Percentiles rank a stretch among this genome's conserved stretches.
phyloP scores from a whole-genome alignment of 2,113 vertebrate species.

The Microcebus jonahi region DNA sequence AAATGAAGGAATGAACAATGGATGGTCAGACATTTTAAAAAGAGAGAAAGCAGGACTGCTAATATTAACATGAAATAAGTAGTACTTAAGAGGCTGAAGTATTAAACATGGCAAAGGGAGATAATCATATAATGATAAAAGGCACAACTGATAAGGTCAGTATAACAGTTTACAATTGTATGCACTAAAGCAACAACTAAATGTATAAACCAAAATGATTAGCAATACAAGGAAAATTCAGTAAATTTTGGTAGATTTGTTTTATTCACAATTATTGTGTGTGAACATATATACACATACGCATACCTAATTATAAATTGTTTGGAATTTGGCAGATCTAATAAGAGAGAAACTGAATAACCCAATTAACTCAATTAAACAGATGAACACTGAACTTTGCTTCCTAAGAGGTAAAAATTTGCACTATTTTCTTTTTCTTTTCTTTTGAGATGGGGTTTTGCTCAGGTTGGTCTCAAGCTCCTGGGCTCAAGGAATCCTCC shows the following conservation, averaged over 20 bases:
- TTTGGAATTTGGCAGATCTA: neutral
- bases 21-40: neutral
- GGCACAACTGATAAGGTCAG: neutral
- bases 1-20: neutral
- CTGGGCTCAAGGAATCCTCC: no score
- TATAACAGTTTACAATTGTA: neutral
- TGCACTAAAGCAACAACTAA: neutral
- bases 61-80: neutral
- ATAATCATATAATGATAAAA: neutral
- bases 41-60: neutral
- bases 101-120: neutral
- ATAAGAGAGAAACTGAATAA: neutral
- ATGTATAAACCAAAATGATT: neutral
- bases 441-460: no score
- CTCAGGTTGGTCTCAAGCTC: no score
- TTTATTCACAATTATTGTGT: neutral
- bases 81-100: neutral
- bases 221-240: neutral
- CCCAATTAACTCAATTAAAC: neutral
- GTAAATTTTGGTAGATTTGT: neutral
- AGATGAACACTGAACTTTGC: neutral
- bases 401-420: neutral
- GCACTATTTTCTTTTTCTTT: no score
- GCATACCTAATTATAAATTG: neutral
- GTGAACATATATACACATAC: no score